Percentiles rank a stretch among this genome's conserved stretches.
Evolutionary conservation across 2,113 vertebrate genomes (phyloP).

Genomic region (Edolisoma coerulescens): DNA sequence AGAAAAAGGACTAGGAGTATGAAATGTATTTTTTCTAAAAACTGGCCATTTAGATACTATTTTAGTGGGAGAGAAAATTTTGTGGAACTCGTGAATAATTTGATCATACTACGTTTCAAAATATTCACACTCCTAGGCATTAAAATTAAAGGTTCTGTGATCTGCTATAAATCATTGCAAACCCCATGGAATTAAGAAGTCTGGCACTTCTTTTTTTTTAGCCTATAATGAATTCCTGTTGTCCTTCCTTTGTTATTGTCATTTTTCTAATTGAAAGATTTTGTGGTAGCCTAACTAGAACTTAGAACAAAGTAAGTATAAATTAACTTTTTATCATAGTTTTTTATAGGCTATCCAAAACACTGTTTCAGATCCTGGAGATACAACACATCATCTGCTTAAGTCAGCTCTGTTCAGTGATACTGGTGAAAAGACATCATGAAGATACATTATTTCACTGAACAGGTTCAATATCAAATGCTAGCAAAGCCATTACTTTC

Average conservation of each 20-base stretch:
- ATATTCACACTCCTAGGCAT: not conserved
- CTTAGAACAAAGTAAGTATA: not conserved
- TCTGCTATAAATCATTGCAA: not conserved
- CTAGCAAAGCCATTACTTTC: not conserved
- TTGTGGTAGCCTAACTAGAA: not conserved
- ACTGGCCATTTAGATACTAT: not conserved
- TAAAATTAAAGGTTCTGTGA: not conserved
- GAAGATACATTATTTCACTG: not conserved
- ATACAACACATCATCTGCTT: not conserved
- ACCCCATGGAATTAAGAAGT: not conserved
- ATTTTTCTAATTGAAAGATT: not conserved
- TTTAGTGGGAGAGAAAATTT: not conserved
- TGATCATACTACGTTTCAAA: not conserved
- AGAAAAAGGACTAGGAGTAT: not conserved
- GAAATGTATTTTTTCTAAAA: not conserved
- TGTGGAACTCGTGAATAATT: not conserved
- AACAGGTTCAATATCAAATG: not conserved
- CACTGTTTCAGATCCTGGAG: not conserved
- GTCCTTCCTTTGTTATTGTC: not conserved
- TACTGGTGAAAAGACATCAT: not conserved
- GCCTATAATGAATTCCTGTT: not conserved
- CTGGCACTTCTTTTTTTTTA: not conserved
- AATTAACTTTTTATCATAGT: not conserved
- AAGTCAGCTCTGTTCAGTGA: not conserved
- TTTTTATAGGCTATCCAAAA: not conserved